These are phyloP conservation scores for Matsumurasca onukii DNA, from an alignment of 1,140 invertebrate species.

Conservation along the genomic window DNA sequence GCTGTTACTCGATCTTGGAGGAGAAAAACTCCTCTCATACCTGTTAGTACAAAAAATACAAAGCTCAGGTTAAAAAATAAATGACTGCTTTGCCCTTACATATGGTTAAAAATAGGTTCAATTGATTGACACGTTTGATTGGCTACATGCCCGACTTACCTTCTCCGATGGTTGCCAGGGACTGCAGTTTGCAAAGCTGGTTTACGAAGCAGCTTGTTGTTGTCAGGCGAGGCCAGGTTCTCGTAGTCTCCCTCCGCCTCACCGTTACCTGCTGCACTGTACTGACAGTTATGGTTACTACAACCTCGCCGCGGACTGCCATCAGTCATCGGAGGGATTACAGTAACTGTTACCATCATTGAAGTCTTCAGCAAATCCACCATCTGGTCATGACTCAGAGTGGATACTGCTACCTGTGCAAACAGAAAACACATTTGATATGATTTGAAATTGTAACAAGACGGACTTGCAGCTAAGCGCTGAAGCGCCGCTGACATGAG, in stretches of 20 bases:
- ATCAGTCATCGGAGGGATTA: slow-evolving; percentile 74
- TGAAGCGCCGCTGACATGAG: no score
- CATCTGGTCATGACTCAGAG: slow-evolving; percentile 90
- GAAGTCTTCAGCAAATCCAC: slow-evolving; percentile 92
- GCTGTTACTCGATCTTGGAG: slow-evolving; percentile 78
- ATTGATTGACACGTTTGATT: no score
- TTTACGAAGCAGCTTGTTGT: slow-evolving; percentile 44
- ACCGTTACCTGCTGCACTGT: slow-evolving; percentile 56
- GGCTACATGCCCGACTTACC: no score
- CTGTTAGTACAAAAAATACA: slow-evolving; percentile 41
- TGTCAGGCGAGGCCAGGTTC: slow-evolving; percentile 57
- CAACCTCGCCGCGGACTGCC: slow-evolving; percentile 67
- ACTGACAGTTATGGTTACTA: slow-evolving; percentile 65
- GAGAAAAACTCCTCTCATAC: slow-evolving; percentile 74
- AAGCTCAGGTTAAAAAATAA: no score
- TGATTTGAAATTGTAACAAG: no score
- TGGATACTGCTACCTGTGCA: slow-evolving; percentile 77
- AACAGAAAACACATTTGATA: background rate
- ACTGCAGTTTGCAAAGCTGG: slow-evolving; percentile 54
- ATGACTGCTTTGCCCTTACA: no score
- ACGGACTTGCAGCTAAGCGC: no score
- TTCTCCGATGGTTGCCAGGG: slow-evolving; percentile 59
- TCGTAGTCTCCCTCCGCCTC: slow-evolving; percentile 75
- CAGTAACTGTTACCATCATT: slow-evolving; percentile 77
- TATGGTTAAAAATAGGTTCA: no score